phyloP scores from a whole-genome alignment of 2,888 invertebrate genomes.

The Acronicta aceris region DNA sequence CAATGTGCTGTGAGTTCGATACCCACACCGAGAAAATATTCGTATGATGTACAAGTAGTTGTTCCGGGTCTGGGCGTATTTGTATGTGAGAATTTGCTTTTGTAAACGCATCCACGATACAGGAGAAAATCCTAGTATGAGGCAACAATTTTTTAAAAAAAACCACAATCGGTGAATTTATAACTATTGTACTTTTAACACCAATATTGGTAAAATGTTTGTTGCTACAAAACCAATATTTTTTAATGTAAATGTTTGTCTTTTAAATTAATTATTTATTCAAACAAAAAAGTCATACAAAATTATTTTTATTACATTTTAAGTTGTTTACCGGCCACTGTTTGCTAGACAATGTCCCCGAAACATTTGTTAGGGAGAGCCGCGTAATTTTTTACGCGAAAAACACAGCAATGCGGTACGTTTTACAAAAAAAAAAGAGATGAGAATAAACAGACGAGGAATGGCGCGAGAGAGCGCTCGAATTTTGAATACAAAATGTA shows the following conservation, averaged over 20 bases:
- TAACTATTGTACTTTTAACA: neutral
- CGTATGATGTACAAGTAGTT: too few species aligned
- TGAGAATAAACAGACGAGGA: constrained; percentile 89
- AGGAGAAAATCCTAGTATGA: too few species aligned
- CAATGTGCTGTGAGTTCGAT: too few species aligned
- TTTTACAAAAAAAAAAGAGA: constrained; percentile 82
- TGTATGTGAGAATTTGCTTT: too few species aligned
- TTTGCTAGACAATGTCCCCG: constrained; percentile 78
- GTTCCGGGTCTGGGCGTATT: too few species aligned
- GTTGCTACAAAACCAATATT: neutral
- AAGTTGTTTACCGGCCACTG: constrained; percentile 76
- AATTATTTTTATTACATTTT: constrained; percentile 72
- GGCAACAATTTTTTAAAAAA: too few species aligned
- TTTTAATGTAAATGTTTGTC: neutral
- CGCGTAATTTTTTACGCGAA: constrained; percentile 86
- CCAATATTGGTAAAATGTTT: neutral
- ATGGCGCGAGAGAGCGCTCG: constrained; percentile 87
- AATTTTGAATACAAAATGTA: constrained; percentile 90
- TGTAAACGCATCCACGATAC: too few species aligned
- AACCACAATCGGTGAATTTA: too few species aligned
- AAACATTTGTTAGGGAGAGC: constrained; percentile 83
- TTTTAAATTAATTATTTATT: constrained; percentile 27
- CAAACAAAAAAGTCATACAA: constrained; percentile 48
- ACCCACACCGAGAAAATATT: too few species aligned
- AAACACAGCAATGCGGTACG: constrained; percentile 88